Evolutionary conservation across 2,888 invertebrate genomes (phyloP), one percentile per base, ranked within the genome.

Genomic region (Hoplodrina blanda): DNA sequence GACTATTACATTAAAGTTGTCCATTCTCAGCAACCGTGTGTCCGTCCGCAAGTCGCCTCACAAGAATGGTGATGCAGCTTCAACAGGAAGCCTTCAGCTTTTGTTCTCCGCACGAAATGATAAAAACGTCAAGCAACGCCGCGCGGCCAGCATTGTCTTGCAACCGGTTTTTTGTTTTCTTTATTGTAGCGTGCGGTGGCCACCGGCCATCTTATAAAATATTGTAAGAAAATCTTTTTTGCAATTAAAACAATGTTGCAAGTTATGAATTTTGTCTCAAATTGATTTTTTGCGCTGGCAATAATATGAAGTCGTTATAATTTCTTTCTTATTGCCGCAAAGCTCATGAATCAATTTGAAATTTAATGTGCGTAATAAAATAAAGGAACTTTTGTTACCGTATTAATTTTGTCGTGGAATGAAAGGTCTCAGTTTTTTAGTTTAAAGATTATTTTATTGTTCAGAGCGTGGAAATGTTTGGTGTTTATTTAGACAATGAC

Each of bases 81-180:
- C 94, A 93, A 95, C 95, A 95, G 95, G 95, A 95, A 95, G 95
- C 93, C 91, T 90, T 90, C 90, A 90, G 91, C 95, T 94, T 95
- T 95, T 95, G 95, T 95, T 95, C 95, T 94, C 91, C 83, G 87
- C 90, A 90, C 84, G 91, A 92, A 94, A 95, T 95, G 95, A 95
- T 95, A 95, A 95, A 95, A 95, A 95, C 95, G 94, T 95, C 95
- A 95, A 92, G 93, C 91, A 91, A 82, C 85, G 85, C 93, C 91
- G 90, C 87, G 90, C 91, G 87, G 87, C 90, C 88, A 88, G 92
- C 94, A 95, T 95, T 95, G 95, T 95, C 90, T 93, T 91, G 88
- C 89, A 89, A 94, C 92, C 92, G 91, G 92, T 92, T 90, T 88
- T 90, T 88, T 88, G 85, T 86, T 89, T 89, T 84, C 88, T 89